A percentile compares a stretch with the other conserved stretches of the same genome.
Conservation (phyloP, 1,140 invertebrate genomes). For the Sycophila sp. region DNA sequence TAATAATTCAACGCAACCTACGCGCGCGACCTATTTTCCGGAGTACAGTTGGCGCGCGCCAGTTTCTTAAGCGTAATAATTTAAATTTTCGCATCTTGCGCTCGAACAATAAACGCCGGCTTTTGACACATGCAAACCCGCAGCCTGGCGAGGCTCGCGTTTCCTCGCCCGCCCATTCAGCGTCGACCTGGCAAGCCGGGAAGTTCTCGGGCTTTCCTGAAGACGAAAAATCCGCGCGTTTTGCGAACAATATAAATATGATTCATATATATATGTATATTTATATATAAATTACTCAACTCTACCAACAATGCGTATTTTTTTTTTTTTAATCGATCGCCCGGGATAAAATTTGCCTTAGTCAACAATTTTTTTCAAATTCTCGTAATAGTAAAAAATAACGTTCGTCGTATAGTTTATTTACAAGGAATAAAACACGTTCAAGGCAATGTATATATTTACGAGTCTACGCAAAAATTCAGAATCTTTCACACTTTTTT, state of each 20-base stretch:
- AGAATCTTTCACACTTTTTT: background rate
- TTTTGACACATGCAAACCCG: background rate
- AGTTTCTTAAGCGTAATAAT: slow-evolving; percentile 14
- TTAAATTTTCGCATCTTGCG: background rate
- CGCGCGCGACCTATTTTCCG: background rate
- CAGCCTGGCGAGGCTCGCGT: background rate
- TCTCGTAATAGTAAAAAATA: slow-evolving; percentile 17
- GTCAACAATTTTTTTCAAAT: background rate
- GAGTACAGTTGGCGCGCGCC: background rate
- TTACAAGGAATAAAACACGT: slow-evolving; percentile 24
- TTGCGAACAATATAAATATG: no score
- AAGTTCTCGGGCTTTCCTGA: background rate
- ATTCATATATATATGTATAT: background rate
- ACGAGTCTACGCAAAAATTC: background rate
- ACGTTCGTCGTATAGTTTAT: slow-evolving; percentile 8
- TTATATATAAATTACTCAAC: background rate
- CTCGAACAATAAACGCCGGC: no score
- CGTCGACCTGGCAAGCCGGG: background rate
- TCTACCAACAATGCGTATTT: background rate
- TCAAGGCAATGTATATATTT: background rate
- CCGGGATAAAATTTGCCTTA: no score
- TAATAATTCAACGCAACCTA: background rate
- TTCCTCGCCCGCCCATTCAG: background rate
- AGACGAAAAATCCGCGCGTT: background rate
- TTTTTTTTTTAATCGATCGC: background rate